These are phyloP conservation scores for Pogonus chalceus DNA, from an alignment of 1,140 invertebrate genomes.

Conservation along the genomic window DNA sequence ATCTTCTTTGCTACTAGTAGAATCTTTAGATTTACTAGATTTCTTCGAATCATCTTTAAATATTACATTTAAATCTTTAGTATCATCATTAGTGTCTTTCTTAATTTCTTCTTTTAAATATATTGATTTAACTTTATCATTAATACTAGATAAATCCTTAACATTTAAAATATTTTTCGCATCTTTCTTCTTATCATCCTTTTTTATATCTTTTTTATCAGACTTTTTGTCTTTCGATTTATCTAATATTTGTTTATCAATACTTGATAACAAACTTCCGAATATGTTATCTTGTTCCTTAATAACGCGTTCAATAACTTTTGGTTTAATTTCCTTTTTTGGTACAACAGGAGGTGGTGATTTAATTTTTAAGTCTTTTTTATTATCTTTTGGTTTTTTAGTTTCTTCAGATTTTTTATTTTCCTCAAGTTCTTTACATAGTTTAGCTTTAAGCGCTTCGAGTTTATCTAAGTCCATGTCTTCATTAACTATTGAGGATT, in stretches of 20 bases:
- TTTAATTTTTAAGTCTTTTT: background rate
- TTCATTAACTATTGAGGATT: constrained; percentile 18
- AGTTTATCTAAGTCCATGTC: constrained; percentile 37
- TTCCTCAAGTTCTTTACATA: constrained; percentile 34
- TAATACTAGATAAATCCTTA: background rate
- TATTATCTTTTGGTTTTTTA: background rate
- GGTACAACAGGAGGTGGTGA: too few relatives aligned
- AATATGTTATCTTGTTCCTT: constrained; percentile 23
- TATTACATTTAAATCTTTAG: background rate
- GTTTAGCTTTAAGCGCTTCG: constrained; percentile 32
- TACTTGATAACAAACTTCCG: constrained; percentile 22
- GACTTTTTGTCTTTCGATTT: constrained; percentile 13
- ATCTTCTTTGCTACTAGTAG: background rate
- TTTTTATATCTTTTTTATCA: constrained; percentile 15
- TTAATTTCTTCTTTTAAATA: background rate
- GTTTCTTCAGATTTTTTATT: constrained; percentile 24
- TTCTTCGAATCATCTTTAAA: background rate
- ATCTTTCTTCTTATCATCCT: constrained; percentile 7
- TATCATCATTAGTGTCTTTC: background rate
- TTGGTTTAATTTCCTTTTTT: background rate
- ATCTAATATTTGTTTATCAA: constrained; percentile 23
- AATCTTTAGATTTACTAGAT: background rate
- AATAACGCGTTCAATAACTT: constrained; percentile 14
- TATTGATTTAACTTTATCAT: background rate
- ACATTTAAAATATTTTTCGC: background rate